Percentiles rank a stretch among this genome's conserved stretches.
Evolutionary conservation across 64 coral and sea anemone genomes (phyloP).

Genomic region (Stichodactyla helianthus): DNA sequence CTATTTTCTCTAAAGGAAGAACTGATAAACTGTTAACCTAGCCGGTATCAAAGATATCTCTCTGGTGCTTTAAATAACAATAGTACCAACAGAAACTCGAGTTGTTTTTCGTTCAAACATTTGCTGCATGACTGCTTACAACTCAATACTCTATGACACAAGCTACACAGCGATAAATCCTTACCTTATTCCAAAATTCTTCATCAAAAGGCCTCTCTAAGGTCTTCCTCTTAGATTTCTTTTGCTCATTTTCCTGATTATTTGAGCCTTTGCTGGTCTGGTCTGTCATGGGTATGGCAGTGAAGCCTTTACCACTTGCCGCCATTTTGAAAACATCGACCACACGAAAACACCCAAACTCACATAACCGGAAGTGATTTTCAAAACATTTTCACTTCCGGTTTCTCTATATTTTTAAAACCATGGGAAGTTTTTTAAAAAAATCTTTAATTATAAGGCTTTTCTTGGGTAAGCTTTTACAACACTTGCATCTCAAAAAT

Average conservation of each 20-base stretch:
- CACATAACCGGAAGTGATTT: neutral
- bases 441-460: too few relatives aligned
- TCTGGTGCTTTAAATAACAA: too few relatives aligned
- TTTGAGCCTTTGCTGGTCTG: slow-evolving; percentile 7
- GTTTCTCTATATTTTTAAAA: neutral
- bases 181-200: slow-evolving; percentile 88
- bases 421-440: too few relatives aligned
- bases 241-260: slow-evolving; percentile 24
- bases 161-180: neutral
- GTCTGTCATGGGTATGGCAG: slow-evolving; percentile 59
- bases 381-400: slow-evolving; percentile 13
- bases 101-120: too few relatives aligned
- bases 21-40: too few relatives aligned
- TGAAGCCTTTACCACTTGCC: slow-evolving; percentile 22
- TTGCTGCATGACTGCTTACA: too few relatives aligned
- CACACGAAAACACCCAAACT: neutral
- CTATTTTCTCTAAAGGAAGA: neutral
- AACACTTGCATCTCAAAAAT: too few relatives aligned
- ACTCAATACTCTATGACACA: too few relatives aligned
- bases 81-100: too few relatives aligned
- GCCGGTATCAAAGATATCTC: too few relatives aligned
- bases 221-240: neutral
- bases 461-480: too few relatives aligned
- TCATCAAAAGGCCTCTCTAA: slow-evolving; percentile 85
- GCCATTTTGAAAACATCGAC: slow-evolving; percentile 16